phyloP scores from a whole-genome alignment of 2,113 vertebrate species.

The Silurus glanis region DNA sequence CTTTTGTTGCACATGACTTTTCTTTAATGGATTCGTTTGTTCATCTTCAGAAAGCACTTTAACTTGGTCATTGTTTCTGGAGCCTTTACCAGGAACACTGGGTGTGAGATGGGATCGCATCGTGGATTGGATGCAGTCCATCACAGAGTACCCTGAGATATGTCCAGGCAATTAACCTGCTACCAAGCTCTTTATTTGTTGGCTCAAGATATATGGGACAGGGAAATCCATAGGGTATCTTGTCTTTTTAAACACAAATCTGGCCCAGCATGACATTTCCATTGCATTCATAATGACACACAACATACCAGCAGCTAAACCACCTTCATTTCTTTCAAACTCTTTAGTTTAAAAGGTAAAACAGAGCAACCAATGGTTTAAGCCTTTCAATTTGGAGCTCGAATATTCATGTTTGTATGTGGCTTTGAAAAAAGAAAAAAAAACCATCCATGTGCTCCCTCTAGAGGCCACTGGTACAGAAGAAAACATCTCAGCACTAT shows the following conservation, averaged over 20 bases:
- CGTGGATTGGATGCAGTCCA: background rate
- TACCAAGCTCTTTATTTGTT: background rate
- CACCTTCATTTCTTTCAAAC: background rate
- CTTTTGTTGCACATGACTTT: background rate
- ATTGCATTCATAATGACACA: background rate
- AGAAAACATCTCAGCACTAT: constrained; percentile 17
- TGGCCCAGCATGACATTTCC: background rate
- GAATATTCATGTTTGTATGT: background rate
- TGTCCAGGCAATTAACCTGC: background rate
- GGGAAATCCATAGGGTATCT: background rate
- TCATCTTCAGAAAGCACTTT: background rate
- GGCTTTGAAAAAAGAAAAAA: background rate
- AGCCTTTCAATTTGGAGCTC: background rate
- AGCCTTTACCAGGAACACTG: background rate
- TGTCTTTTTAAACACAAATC: background rate
- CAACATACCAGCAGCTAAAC: background rate
- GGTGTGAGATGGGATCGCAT: background rate
- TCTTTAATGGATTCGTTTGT: background rate
- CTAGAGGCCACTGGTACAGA: background rate
- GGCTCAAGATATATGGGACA: background rate
- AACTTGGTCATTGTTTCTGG: background rate
- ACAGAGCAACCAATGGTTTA: background rate
- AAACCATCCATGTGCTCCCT: constrained; percentile 4
- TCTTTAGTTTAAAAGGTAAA: background rate
- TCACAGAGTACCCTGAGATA: background rate